These are phyloP conservation scores for Phyllopteryx taeniolatus DNA, from an alignment of 2,113 vertebrate genomes.

Conservation along the genomic window DNA sequence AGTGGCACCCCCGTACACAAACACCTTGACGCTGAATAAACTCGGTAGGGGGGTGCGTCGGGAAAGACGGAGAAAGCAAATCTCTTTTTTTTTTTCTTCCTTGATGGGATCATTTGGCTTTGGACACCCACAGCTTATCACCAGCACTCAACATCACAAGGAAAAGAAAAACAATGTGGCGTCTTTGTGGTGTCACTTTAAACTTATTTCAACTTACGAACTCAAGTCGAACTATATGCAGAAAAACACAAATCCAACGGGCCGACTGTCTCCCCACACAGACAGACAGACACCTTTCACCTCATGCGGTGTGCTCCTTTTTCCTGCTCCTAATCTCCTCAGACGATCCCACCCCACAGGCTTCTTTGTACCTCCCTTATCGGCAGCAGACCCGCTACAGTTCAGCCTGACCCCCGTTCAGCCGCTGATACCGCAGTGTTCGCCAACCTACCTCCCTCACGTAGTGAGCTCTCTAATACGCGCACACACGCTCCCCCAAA, in stretches of 20 bases:
- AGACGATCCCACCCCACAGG: neutral
- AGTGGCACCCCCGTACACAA: neutral
- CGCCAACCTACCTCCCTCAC: conserved; percentile 56
- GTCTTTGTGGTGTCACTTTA: conserved; percentile 12
- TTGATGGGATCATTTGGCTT: conserved; percentile 5
- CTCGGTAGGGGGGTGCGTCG: neutral
- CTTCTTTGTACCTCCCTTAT: neutral
- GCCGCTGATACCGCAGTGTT: conserved; percentile 28
- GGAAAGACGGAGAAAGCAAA: neutral
- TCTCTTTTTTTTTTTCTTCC: neutral
- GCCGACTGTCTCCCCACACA: neutral
- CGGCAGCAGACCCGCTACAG: neutral
- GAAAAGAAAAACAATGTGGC: conserved; percentile 20
- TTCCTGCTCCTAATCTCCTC: conserved; percentile 24
- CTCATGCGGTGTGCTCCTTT: conserved; percentile 3
- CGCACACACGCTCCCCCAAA: conserved; percentile 23
- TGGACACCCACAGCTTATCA: conserved; percentile 1
- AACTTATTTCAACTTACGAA: conserved; percentile 19
- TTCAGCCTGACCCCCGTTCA: conserved; percentile 8
- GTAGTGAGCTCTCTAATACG: conserved; percentile 27
- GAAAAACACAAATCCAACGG: conserved; percentile 15
- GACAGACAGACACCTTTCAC: conserved; percentile 4
- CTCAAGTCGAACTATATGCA: conserved; percentile 47
- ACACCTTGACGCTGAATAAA: neutral
- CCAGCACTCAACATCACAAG: conserved; percentile 12